These are phyloP conservation scores for zebrafish (Danio rerio) DNA, from an alignment of 2,113 vertebrate genomes.

Conservation along the genomic window GRCz12tu NC_133191.1:32289001-32289500, in stretches of 20 bases:
- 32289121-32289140: background rate
- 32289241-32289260: constrained; percentile 27
- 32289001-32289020: background rate
- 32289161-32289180: constrained; percentile 44
- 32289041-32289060: background rate
- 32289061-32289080: background rate
- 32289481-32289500: constrained; percentile 57
- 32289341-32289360: constrained; percentile 20
- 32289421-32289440: constrained; percentile 52
- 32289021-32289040: background rate
- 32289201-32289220: constrained; percentile 8
- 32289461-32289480: constrained; percentile 53
- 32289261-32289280: constrained; percentile 12
- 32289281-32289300: background rate
- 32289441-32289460: constrained; percentile 54
- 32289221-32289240: constrained; percentile 37
- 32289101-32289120: constrained; percentile 7
- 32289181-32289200: constrained; percentile 48
- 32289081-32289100: constrained; percentile 29
- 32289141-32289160: constrained; percentile 35
- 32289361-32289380: background rate
- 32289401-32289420: constrained; percentile 21
- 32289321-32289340: background rate
- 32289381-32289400: constrained; percentile 21
- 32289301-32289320: background rate